These are phyloP conservation scores for Gephyroberyx darwinii DNA, from an alignment of 2,797 vertebrate species.

Conservation along the genomic window DNA sequence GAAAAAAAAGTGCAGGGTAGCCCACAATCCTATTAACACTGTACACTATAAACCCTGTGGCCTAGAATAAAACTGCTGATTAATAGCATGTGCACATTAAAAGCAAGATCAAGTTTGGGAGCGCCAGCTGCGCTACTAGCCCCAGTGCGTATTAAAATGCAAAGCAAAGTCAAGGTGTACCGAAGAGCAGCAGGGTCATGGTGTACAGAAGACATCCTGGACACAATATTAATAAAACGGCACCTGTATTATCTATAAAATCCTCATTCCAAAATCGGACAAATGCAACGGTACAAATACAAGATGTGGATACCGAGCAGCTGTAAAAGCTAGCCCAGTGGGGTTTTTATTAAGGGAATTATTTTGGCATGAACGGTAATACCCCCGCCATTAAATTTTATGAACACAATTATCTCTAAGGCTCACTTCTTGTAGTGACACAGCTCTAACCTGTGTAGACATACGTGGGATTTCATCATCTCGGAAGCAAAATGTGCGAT, in stretches of 20 bases:
- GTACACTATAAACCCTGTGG: conserved; percentile 69
- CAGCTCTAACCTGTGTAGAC: conserved; percentile 64
- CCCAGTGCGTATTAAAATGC: conserved; percentile 44
- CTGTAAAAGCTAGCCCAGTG: conserved; percentile 50
- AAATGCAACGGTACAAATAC: conserved; percentile 54
- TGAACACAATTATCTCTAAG: conserved; percentile 72
- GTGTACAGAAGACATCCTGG: conserved; percentile 14
- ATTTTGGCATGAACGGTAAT: conserved; percentile 75
- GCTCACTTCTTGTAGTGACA: conserved; percentile 69
- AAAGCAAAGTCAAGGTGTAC: conserved; percentile 12
- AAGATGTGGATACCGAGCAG: conserved; percentile 35
- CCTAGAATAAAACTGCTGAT: conserved; percentile 74
- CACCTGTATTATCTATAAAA: conserved; percentile 17
- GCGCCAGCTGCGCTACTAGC: conserved; percentile 63
- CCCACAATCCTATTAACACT: conserved; percentile 56
- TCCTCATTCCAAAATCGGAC: conserved; percentile 14
- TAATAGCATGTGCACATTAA: conserved; percentile 77
- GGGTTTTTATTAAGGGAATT: conserved; percentile 66
- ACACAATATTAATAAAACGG: conserved; percentile 35
- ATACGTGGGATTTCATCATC: conserved; percentile 64
- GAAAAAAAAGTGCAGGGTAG: conserved; percentile 37
- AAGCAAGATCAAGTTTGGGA: conserved; percentile 65
- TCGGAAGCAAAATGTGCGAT: conserved; percentile 36
- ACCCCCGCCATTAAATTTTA: conserved; percentile 73
- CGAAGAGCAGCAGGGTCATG: background rate